Percentiles rank a stretch among this genome's conserved stretches.
Conservation (phyloP, 1,140 invertebrate species). For the Melanaphis sacchari region DNA sequence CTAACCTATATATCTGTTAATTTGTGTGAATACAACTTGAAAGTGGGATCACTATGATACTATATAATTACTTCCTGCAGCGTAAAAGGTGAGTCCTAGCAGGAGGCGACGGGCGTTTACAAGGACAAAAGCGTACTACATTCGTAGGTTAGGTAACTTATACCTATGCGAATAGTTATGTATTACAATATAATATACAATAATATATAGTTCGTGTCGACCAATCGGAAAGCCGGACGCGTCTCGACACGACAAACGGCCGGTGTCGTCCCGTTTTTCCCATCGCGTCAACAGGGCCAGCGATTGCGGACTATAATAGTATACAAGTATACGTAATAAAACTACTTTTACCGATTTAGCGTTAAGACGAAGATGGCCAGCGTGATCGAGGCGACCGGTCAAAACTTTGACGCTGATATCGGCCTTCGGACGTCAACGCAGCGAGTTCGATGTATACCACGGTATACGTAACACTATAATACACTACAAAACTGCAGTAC, state of each 20-base stretch:
- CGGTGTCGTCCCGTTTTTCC: background rate
- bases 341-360: background rate
- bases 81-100: background rate
- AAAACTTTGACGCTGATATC: background rate
- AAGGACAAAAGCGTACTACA: background rate
- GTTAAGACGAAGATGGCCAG: background rate
- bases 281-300: background rate
- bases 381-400: background rate
- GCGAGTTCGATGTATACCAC: background rate
- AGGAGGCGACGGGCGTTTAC: background rate
- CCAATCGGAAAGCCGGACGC: no score
- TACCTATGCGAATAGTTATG: background rate
- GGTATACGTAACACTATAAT: background rate
- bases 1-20: no score
- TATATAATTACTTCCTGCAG: no score
- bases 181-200: background rate
- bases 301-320: no score
- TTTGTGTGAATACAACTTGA: no score
- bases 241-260: background rate
- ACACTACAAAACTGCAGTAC: background rate
- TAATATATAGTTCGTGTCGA: background rate
- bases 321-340: no score
- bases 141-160: no score
- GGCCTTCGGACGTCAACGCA: background rate
- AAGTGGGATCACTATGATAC: no score